Percentiles rank a stretch among this genome's conserved stretches.
phyloP scores from a whole-genome alignment of 35 echinoderm and acorn worm genomes.

The Stichopus chloronotus region DNA sequence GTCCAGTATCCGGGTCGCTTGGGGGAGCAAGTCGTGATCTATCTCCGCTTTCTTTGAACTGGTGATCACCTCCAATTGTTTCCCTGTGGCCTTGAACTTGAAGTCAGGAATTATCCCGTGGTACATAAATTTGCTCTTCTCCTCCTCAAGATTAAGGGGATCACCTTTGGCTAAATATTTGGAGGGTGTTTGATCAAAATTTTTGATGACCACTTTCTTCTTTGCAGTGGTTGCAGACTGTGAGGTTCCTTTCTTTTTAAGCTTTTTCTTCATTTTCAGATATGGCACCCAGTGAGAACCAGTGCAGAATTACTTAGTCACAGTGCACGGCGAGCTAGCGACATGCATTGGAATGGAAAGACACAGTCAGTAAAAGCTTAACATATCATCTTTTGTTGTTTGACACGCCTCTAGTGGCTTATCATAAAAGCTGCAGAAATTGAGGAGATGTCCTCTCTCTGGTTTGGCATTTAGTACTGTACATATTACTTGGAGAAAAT shows the following conservation, averaged over 20 bases:
- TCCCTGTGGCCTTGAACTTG: constrained; percentile 65
- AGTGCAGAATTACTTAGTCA: too few species aligned
- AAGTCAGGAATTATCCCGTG: constrained; percentile 75
- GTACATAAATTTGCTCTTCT: constrained; percentile 75
- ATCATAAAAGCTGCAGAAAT: too few species aligned
- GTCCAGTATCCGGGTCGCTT: constrained; percentile 78
- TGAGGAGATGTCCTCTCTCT: too few species aligned
- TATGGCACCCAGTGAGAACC: too few species aligned
- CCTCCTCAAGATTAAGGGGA: constrained; percentile 86
- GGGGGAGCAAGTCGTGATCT: constrained; percentile 66
- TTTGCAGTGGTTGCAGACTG: not conserved
- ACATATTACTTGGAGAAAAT: too few species aligned
- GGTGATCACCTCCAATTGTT: constrained; percentile 34
- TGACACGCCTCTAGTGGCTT: too few species aligned
- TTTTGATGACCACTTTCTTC: constrained; percentile 53
- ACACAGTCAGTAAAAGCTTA: too few species aligned
- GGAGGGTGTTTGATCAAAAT: constrained; percentile 79
- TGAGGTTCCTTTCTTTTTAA: not conserved
- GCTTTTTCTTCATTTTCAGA: constrained; percentile 20
- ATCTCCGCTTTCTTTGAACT: constrained; percentile 69
- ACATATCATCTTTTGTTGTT: too few species aligned
- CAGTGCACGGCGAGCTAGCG: too few species aligned
- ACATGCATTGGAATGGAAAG: too few species aligned
- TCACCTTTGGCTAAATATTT: constrained; percentile 79
- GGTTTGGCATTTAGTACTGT: too few species aligned